phyloP scores from a whole-genome alignment of 2,113 vertebrate genomes.

The Thymallus thymallus region DNA sequence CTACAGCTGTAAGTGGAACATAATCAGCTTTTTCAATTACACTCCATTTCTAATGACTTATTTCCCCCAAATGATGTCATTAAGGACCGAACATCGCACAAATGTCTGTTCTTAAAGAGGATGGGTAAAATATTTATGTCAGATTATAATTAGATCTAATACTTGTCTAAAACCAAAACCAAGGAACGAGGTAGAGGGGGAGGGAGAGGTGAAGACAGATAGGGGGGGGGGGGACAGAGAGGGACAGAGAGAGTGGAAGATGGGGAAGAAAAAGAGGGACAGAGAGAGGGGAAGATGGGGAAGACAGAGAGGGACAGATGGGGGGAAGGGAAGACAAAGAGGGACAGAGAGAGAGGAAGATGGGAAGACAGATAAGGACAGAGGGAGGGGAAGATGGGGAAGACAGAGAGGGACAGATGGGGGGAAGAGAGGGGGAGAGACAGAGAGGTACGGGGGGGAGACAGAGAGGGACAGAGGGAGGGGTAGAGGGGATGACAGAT shows the following conservation, averaged over 20 bases:
- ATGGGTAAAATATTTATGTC: slow-evolving; percentile 16
- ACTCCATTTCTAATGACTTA: slow-evolving; percentile 70
- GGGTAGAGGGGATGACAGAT: neutral
- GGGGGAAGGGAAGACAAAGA: neutral
- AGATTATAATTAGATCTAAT: slow-evolving; percentile 2
- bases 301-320: neutral
- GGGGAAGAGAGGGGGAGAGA: no score
- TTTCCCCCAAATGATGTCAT: slow-evolving; percentile 63
- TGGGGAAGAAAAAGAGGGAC: no score
- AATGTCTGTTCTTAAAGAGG: slow-evolving; percentile 47
- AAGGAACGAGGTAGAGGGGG: neutral
- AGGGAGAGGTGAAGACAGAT: neutral
- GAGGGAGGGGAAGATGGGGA: neutral
- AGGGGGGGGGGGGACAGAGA: neutral
- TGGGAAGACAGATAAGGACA: no score
- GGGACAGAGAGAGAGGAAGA: neutral
- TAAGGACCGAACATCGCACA: slow-evolving; percentile 60
- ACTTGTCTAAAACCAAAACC: neutral
- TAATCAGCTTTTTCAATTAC: slow-evolving; percentile 72
- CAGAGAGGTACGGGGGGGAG: no score
- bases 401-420: no score
- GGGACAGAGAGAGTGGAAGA: neutral
- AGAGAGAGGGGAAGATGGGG: neutral
- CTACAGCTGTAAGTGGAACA: slow-evolving; percentile 20
- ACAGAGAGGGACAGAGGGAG: neutral